These are phyloP conservation scores for Archegozetes longisetosus DNA, from an alignment of 1,140 invertebrate genomes.

Conservation along the genomic window DNA sequence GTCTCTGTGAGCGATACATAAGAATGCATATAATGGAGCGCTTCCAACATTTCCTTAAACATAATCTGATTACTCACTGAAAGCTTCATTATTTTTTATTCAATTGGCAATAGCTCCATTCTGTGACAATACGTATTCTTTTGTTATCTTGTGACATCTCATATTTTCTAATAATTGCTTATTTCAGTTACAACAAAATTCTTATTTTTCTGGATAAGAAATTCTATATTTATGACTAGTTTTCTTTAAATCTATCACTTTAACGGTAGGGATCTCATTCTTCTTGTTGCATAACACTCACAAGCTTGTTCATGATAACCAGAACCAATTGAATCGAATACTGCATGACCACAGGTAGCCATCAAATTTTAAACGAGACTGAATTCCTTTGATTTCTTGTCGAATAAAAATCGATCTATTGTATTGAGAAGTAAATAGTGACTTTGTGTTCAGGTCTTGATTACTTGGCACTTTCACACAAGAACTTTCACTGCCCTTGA, in stretches of 20 bases:
- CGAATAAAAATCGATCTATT: too few species aligned
- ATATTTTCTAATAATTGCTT: constrained; percentile 1
- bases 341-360: too few species aligned
- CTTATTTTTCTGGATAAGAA: neutral
- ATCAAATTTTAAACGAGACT: too few species aligned
- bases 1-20: constrained; percentile 12
- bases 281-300: too few species aligned
- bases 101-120: constrained; percentile 38
- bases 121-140: constrained; percentile 36
- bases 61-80: neutral
- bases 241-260: constrained; percentile 10
- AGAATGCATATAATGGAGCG: constrained; percentile 12
- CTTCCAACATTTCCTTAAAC: constrained; percentile 10
- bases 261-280: too few species aligned
- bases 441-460: too few species aligned
- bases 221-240: neutral
- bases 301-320: too few species aligned
- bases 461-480: too few species aligned
- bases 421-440: too few species aligned
- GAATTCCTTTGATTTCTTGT: too few species aligned
- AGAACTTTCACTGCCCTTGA: too few species aligned
- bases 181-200: neutral
- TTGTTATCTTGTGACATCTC: neutral
- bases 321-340: too few species aligned
- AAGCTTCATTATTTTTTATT: neutral